Conservation (phyloP, 64 coral and sea anemone species). For the Montipora foliosa region DNA sequence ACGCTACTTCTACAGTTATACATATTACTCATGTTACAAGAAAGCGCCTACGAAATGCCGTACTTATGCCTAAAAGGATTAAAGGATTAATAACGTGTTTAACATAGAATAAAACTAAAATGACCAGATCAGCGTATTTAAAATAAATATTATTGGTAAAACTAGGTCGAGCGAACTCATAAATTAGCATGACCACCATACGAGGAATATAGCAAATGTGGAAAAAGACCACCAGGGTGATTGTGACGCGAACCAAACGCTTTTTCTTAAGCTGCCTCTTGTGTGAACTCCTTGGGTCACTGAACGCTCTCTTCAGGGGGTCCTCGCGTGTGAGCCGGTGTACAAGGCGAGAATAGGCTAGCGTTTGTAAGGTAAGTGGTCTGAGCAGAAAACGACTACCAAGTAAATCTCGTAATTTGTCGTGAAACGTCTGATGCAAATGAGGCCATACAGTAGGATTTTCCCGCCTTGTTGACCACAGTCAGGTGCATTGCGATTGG, state of each 20-base stretch:
- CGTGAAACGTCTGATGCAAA: slow-evolving; percentile 32
- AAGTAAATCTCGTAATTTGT: slow-evolving; percentile 57
- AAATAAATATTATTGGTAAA: slow-evolving; percentile 23
- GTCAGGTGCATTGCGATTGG: slow-evolving; percentile 46
- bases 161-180: slow-evolving; percentile 26
- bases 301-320: slow-evolving; percentile 23
- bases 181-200: slow-evolving; percentile 66
- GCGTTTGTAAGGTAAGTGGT: slow-evolving; percentile 73
- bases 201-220: slow-evolving; percentile 82
- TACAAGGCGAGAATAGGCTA: slow-evolving; percentile 71
- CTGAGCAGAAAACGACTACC: slow-evolving; percentile 41
- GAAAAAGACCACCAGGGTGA: slow-evolving; percentile 73
- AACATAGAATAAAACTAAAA: slow-evolving; percentile 72
- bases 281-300: not conserved
- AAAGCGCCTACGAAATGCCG: slow-evolving; percentile 65
- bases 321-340: slow-evolving; percentile 25
- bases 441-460: not conserved
- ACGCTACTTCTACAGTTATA: not conserved
- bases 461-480: not conserved
- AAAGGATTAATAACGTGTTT: slow-evolving; percentile 87
- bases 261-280: slow-evolving; percentile 10
- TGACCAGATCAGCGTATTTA: slow-evolving; percentile 47
- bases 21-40: not conserved
- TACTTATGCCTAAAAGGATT: slow-evolving; percentile 85
- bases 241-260: slow-evolving; percentile 72